These are phyloP conservation scores for Aromia moschata DNA, from an alignment of 2,888 invertebrate species.

Conservation along the genomic window DNA sequence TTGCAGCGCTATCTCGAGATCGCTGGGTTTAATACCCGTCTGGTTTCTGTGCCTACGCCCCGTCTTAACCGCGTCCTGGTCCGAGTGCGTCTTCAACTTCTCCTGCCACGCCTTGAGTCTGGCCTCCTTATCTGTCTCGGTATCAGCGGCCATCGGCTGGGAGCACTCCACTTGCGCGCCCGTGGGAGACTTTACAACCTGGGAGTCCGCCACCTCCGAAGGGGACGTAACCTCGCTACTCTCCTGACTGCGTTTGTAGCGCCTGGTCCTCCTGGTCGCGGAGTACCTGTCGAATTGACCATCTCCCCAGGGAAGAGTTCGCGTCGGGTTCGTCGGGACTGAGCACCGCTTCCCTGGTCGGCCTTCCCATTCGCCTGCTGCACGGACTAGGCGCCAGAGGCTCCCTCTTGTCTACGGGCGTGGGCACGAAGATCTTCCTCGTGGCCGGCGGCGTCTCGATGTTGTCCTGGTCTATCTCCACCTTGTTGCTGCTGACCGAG, in stretches of 20 bases:
- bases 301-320: slow-evolving; percentile 71
- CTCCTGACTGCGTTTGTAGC: slow-evolving; percentile 77
- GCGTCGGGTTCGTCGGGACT: slow-evolving; percentile 58
- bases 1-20: slow-evolving; percentile 74
- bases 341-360: slow-evolving; percentile 46
- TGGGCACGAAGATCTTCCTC: slow-evolving; percentile 73
- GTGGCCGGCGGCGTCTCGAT: slow-evolving; percentile 89
- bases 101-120: slow-evolving; percentile 76
- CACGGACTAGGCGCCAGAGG: slow-evolving; percentile 65
- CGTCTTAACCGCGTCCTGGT: slow-evolving; percentile 36
- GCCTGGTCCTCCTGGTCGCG: slow-evolving; percentile 80
- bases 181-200: slow-evolving; percentile 50
- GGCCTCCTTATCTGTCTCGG: slow-evolving; percentile 65
- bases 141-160: slow-evolving; percentile 64
- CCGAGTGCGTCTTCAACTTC: slow-evolving; percentile 65
- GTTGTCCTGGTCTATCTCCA: slow-evolving; percentile 89
- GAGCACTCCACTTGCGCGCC: slow-evolving; percentile 68
- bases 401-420: slow-evolving; percentile 68
- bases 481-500: slow-evolving; percentile 67
- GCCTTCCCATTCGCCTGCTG: slow-evolving; percentile 63
- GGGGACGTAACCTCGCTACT: slow-evolving; percentile 63
- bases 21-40: slow-evolving; percentile 76
- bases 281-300: slow-evolving; percentile 81
- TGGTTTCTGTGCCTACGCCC: slow-evolving; percentile 62
- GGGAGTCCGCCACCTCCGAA: slow-evolving; percentile 64